Conservation (phyloP, 2,113 vertebrate species). For the Orycteropus afer region DNA sequence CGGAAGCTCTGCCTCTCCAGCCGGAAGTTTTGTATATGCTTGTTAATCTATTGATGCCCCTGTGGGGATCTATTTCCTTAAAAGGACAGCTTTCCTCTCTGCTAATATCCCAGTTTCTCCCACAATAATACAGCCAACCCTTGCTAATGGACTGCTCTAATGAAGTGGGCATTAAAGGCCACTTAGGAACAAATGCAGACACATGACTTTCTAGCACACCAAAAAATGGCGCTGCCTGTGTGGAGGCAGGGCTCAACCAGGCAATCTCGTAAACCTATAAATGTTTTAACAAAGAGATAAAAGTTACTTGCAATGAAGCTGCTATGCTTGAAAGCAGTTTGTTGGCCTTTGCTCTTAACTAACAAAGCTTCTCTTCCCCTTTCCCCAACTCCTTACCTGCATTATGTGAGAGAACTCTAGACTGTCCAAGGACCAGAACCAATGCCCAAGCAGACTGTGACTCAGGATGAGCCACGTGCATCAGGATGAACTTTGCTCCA, state of each 20-base stretch:
- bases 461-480: no score
- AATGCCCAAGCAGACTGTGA: no score
- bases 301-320: background rate
- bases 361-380: background rate
- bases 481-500: no score
- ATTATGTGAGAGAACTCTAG: background rate
- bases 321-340: background rate
- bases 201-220: background rate
- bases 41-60: background rate
- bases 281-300: background rate
- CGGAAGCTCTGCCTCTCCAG: background rate
- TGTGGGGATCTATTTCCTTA: constrained; percentile 11
- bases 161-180: constrained; percentile 43
- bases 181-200: constrained; percentile 36
- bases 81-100: constrained; percentile 42
- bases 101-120: background rate
- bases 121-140: background rate
- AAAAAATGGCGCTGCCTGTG: background rate
- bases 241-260: background rate
- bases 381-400: background rate
- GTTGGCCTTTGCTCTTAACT: background rate
- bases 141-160: background rate
- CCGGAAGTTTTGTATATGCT: background rate
- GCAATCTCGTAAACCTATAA: background rate
- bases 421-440: background rate